Evolutionary conservation across 2,113 vertebrate species (phyloP).

Genomic region (Heliornis fulica): DNA sequence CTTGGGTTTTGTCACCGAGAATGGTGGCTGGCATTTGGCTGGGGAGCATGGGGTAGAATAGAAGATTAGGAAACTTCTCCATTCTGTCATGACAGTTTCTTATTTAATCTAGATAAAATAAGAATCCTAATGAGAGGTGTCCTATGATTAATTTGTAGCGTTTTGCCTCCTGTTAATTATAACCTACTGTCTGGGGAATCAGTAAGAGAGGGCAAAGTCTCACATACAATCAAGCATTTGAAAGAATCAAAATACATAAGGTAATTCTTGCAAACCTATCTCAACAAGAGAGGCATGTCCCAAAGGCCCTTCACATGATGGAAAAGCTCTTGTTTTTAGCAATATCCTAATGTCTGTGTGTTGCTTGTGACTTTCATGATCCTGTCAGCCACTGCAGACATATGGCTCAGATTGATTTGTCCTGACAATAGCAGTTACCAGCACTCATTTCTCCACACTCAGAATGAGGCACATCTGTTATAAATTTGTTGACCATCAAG

Average conservation of each 20-base stretch:
- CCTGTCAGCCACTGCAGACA: conserved; percentile 60
- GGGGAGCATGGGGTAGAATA: neutral
- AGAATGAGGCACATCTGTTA: conserved; percentile 80
- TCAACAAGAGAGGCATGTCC: neutral
- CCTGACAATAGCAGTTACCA: conserved; percentile 64
- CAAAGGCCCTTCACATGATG: neutral
- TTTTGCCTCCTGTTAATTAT: conserved; percentile 43
- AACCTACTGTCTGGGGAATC: neutral
- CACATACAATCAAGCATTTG: neutral
- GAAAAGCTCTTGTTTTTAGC: conserved; percentile 31
- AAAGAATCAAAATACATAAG: conserved; percentile 21
- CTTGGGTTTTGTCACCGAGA: neutral
- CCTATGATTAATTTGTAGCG: conserved; percentile 40
- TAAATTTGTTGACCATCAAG: conserved; percentile 80
- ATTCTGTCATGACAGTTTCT: neutral
- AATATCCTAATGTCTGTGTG: neutral
- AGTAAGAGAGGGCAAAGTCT: neutral
- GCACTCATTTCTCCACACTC: conserved; percentile 69
- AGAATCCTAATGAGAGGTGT: conserved; percentile 11
- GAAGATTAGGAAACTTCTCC: neutral
- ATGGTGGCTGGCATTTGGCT: neutral
- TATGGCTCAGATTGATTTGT: conserved; percentile 68
- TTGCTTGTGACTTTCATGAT: conserved; percentile 38
- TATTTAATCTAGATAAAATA: neutral
- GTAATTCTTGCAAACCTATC: neutral